Evolutionary conservation across 1,140 invertebrate species (phyloP).

Genomic region (Kradibia gibbosae): DNA sequence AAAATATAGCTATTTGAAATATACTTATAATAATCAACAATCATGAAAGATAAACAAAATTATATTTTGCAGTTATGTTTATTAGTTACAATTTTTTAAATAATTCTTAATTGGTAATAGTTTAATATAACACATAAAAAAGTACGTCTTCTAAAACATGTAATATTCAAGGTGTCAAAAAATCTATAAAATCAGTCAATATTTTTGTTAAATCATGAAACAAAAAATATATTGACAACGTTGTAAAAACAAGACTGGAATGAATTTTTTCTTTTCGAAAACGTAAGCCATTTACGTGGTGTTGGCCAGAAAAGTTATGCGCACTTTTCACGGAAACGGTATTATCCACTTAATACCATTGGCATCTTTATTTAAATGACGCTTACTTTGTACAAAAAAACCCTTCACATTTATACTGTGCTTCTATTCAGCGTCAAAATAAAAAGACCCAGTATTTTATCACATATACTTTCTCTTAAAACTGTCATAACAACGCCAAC

Average conservation of each 20-base stretch:
- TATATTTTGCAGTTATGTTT: not conserved
- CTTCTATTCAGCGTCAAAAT: conserved; percentile 49
- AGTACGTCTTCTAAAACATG: not conserved
- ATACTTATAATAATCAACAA: too few relatives aligned
- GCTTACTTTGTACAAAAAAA: not conserved
- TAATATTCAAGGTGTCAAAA: not conserved
- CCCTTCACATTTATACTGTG: not conserved
- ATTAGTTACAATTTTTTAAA: not conserved
- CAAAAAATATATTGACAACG: not conserved
- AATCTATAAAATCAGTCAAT: not conserved
- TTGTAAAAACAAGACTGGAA: not conserved
- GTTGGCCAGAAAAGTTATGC: conserved; percentile 35
- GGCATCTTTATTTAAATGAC: conserved; percentile 46
- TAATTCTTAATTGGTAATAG: not conserved
- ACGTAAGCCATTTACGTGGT: conserved; percentile 18
- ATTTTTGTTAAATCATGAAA: not conserved
- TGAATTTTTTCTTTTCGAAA: too few relatives aligned
- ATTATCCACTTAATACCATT: conserved; percentile 4
- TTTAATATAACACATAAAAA: not conserved
- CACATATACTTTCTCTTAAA: conserved; percentile 46
- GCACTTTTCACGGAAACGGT: conserved; percentile 13
- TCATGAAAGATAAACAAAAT: too few relatives aligned
- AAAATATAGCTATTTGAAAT: too few relatives aligned
- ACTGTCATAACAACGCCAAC: conserved; percentile 52
- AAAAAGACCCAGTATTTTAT: conserved; percentile 53